Percentiles rank a stretch among this genome's conserved stretches.
Evolutionary conservation across 30 jellyfish, hydroid and myxozoan species (phyloP).

Genomic region (Cassiopea andromeda): DNA sequence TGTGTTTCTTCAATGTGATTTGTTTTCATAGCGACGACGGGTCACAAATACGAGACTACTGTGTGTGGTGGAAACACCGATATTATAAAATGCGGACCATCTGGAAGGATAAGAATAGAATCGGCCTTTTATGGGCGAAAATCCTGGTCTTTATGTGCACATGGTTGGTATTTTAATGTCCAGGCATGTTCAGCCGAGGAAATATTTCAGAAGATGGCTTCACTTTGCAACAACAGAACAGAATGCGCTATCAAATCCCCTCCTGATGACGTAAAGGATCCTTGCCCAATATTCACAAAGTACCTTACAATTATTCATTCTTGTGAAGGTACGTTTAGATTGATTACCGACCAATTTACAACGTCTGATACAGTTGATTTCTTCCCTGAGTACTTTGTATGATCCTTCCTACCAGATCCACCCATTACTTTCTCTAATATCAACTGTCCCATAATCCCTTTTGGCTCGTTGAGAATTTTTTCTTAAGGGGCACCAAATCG

Average conservation of each 20-base stretch:
- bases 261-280: conserved; percentile 42
- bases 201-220: conserved; percentile 35
- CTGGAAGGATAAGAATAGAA: conserved; percentile 53
- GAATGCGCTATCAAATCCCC: conserved; percentile 63
- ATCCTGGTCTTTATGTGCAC: conserved; percentile 65
- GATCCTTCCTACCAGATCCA: too few species aligned
- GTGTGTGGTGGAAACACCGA: conserved; percentile 60
- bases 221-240: conserved; percentile 70
- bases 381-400: too few species aligned
- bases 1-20: not conserved
- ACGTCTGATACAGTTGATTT: too few species aligned
- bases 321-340: conserved; percentile 63
- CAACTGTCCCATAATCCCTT: too few species aligned
- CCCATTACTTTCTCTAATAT: too few species aligned
- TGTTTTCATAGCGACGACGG: conserved; percentile 51
- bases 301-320: conserved; percentile 69
- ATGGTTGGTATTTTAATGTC: conserved; percentile 69
- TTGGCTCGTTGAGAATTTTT: too few species aligned
- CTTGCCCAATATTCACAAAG: conserved; percentile 68
- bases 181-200: conserved; percentile 69
- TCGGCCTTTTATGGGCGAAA: conserved; percentile 85
- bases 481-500: too few species aligned
- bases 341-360: too few species aligned
- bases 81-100: conserved; percentile 62
- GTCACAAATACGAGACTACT: conserved; percentile 37